Base-by-base conservation (phyloP, 2,797 vertebrate genomes). In the Sebastes aleutianus region DNA sequence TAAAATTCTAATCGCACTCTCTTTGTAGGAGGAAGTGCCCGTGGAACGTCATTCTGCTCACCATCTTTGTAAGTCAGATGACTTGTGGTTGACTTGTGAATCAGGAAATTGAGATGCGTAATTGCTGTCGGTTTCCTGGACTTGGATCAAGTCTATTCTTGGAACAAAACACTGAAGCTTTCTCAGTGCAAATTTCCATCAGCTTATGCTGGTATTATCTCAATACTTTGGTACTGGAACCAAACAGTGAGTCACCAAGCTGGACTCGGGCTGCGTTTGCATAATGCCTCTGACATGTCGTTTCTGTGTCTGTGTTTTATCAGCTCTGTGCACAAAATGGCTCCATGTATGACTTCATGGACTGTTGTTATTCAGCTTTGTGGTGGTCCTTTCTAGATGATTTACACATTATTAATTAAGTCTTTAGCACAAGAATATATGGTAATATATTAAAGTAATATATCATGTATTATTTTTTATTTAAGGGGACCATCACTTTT, bases 11-110 rank as follows among this genome's bases (percentile, higher is more conserved):
- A 62, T 43, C 4, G 0, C 32, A 0, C 8, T 58, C 5, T 79
- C 6, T 90, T 70, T 85, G 5, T 85, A 99, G 98, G 97, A 98
- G 98, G 93, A 97, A 97, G 72, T 97, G 95, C 85, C 98, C 98
- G 13, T 99, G 97, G 97, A 99, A 99, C 88, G 31, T 98, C 75
- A 97, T 99, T 83, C 93, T 99, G 91, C 94, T 99, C 76, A 34
- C 84, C 68, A 31, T 99, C 87, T 98, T 99, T 80, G 98, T 99
- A 92, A 98, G 98, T 96, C 4, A 1, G 27, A 79, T 14, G 7
- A 65, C 59, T 43, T 32, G 32, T 62, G 11, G 31, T 53, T 47
- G 4, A 64, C 5, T 29, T 70, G 7, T 66, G 4, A 78, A 47
- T 9, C 22, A 58, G 27, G 39, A 82, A 69, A 14, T n/a, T 4